Evolutionary conservation across 2,888 invertebrate species (phyloP), one percentile per base, ranked within the genome.

Genomic region (Drosophila mimetica): DNA sequence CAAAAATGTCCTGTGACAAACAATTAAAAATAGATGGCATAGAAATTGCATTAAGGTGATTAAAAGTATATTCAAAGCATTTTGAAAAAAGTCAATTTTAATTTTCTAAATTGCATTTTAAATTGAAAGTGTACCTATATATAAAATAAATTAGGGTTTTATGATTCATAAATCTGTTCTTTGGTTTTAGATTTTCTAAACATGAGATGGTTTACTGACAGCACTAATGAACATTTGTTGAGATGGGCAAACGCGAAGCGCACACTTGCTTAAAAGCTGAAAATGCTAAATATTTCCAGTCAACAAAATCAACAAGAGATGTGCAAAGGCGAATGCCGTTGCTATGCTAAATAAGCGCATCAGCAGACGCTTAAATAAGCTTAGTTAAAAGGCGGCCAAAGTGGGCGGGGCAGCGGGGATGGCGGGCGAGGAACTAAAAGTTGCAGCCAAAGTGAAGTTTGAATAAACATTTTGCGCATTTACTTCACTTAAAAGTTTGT

Each of bases 381-480:
- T 79, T 76, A 75, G 82, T 81, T 82, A 85, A 81, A 67, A 74
- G 82, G 51, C 75, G 72, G 67, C 60, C 66, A 30, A 65, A 34
- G 42, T 46, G 37, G 30, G 42, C 25, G 53, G 22, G 42, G 30
- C 13, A n/a, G n/a, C n/a, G n/a, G 11, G 18, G 1, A 4, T 39
- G 34, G 47, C 30, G 34, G 34, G 44, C 22, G 34, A 14, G 25
- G 50, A 41, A 53, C 67, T 70, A 42, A 64, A 85, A 88, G 76
- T 79, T 86, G 70, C 76, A 74, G 71, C 76, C 86, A 73, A 86
- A 88, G 87, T 77, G 73, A 86, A 84, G 88, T 88, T 86, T 88
- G 88, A 88, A 88, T 88, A 88, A 84, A 84, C 84, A 84, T 88
- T 84, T 88, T 83, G 80, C 86, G 82, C 88, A 88, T 88, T 88